Conservation (phyloP, 2,888 invertebrate genomes). For the Drosophila nr. fundita region DNA sequence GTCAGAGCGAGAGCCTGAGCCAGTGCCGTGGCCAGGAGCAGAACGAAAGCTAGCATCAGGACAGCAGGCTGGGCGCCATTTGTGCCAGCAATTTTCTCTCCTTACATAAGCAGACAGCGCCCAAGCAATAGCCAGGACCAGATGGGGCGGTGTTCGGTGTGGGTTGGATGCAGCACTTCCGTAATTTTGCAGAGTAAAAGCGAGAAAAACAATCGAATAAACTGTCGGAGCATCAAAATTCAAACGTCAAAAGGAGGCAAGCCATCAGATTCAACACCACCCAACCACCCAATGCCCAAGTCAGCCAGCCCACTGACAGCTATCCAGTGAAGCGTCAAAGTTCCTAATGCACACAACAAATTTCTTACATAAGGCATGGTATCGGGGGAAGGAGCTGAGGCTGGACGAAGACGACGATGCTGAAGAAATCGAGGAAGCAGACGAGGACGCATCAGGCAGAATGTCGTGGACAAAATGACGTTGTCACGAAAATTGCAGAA, state of each 20-base stretch:
- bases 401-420: conserved; percentile 51
- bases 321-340: conserved; percentile 83
- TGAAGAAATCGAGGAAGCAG: conserved; percentile 40
- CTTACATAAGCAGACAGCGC: conserved; percentile 64
- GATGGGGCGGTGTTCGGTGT: conserved; percentile 31
- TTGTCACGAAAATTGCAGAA: conserved; percentile 83
- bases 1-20: conserved; percentile 11
- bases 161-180: conserved; percentile 71
- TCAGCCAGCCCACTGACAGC: conserved; percentile 70
- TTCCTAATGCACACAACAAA: conserved; percentile 83
- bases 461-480: conserved; percentile 83
- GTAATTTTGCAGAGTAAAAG: conserved; percentile 76
- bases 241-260: conserved; percentile 78
- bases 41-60: conserved; percentile 21
- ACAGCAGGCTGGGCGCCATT: conserved; percentile 65
- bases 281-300: conserved; percentile 26
- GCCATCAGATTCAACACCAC: conserved; percentile 20
- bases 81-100: conserved; percentile 76
- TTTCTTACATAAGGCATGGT: conserved; percentile 68
- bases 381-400: conserved; percentile 10
- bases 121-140: conserved; percentile 16
- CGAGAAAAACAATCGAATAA: conserved; percentile 82
- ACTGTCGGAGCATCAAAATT: conserved; percentile 81
- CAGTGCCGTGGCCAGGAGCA: conserved; percentile 6
- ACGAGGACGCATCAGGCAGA: conserved; percentile 76